Conservation (phyloP, 2,888 invertebrate species). For the Drosophila rellima region DNA sequence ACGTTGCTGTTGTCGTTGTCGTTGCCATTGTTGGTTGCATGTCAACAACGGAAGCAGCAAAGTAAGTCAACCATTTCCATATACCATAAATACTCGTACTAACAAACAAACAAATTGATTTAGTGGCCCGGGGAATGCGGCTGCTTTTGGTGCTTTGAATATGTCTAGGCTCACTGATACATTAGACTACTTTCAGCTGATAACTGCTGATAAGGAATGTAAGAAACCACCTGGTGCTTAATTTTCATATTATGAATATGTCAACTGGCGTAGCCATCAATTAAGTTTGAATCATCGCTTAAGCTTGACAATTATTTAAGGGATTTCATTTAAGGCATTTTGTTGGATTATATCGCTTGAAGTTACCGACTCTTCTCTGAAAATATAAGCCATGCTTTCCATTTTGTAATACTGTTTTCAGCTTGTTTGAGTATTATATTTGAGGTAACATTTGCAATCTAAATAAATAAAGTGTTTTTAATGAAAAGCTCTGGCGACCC, state of each 20-base stretch:
- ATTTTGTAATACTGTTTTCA: not conserved
- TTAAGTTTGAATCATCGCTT: constrained; percentile 46
- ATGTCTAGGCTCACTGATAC: constrained; percentile 15
- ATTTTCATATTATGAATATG: constrained; percentile 59
- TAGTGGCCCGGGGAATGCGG: constrained; percentile 10
- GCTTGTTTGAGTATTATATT: not conserved
- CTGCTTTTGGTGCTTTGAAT: constrained; percentile 23
- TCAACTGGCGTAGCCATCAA: constrained; percentile 56
- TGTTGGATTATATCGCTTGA: constrained; percentile 35
- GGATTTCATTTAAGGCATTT: constrained; percentile 42
- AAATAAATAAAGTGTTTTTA: constrained; percentile 1
- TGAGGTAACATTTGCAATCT: constrained; percentile 2
- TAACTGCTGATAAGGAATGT: constrained; percentile 28
- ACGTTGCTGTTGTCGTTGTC: constrained; percentile 10
- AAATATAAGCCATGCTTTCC: not conserved
- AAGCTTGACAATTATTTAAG: constrained; percentile 31
- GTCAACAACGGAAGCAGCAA: constrained; percentile 74
- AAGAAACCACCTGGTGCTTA: constrained; percentile 6
- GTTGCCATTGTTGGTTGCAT: constrained; percentile 58
- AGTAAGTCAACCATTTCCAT: constrained; percentile 72
- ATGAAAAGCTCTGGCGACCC: not conserved
- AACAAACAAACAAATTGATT: constrained; percentile 35
- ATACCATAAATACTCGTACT: constrained; percentile 54
- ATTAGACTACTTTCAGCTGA: constrained; percentile 29
- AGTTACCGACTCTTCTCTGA: constrained; percentile 42